Base-by-base conservation (phyloP, 2,888 invertebrate species). In the Hermaeophaga mercurialis region DNA sequence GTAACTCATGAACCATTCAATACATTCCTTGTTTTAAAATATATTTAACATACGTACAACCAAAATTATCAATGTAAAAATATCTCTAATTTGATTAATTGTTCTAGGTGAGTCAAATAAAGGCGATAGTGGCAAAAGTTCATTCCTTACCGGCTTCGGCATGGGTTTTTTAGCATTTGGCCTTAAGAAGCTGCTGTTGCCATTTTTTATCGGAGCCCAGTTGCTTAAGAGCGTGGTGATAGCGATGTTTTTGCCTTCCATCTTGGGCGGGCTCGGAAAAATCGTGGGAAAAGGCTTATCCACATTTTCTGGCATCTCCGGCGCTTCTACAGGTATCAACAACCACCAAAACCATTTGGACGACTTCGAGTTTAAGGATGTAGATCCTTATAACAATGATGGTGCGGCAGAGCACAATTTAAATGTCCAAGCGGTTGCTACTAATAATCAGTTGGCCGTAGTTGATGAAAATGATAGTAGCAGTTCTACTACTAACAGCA, bases 161-260 rank as follows among this genome's bases (percentile, higher is more conserved):
- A 81, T 85, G 78, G 84, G 85, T 73, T 83, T 90, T 82, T 73
- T 88, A 80, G 86, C 88, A 39, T 85, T 88, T 75, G 91, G 90
- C 19, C 79, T 94, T 55, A 93, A 92, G 80, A 92, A 92, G 76
- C 81, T 92, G 63, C 82, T 93, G 70, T 82, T 92, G 70, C 93
- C 93, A 0, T 79, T 94, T 47, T 83, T 92, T 69, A 85, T 94
- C 70, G 93, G 90, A 1, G 85, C 88, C 3, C 91, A 93, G 78
- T 82, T 93, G 47, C 81, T 91, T 67, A 94, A 94, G 78, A 90
- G 90, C 26, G 83, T 92, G 39, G 79, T 93, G 15, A 82, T 93
- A 24, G 92, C 91, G 6, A 85, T 93, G 80, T 92, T 94, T 77
- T 81, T 93, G 72, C 92, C 92, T 0, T 90, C 90, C 58, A 85